A percentile compares a stretch with the other conserved stretches of the same genome.
Evolutionary conservation across 2,888 invertebrate genomes (phyloP).

Genomic region (Chaetogeoica ovagalla): DNA sequence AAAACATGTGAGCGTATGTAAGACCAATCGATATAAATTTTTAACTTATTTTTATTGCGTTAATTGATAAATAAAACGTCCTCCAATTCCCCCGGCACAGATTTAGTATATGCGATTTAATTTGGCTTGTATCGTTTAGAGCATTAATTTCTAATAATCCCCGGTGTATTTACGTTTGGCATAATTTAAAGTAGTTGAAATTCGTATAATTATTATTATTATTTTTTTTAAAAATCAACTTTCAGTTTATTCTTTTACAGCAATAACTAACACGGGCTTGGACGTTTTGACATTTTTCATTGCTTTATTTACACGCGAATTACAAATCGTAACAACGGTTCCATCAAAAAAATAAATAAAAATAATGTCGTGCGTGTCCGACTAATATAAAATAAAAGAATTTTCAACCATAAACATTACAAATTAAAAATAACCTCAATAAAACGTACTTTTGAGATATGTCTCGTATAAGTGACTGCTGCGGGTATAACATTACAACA

Average conservation of each 20-base stretch:
- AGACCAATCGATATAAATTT: too few species aligned
- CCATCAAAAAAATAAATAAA: neutral
- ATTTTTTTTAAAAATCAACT: neutral
- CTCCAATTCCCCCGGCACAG: too few species aligned
- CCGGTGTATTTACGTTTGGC: neutral
- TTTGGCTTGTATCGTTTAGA: too few species aligned
- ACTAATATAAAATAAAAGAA: neutral
- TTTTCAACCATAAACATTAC: neutral
- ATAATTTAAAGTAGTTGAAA: neutral
- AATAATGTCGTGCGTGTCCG: neutral
- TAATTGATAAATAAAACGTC: too few species aligned
- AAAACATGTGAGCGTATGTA: too few species aligned
- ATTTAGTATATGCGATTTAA: too few species aligned
- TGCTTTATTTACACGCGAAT: neutral
- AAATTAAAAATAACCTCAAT: neutral
- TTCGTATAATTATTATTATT: neutral
- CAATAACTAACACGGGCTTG: neutral
- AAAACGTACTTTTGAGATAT: too few species aligned
- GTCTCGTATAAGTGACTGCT: too few species aligned
- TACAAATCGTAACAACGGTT: neutral
- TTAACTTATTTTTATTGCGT: too few species aligned
- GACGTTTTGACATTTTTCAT: neutral
- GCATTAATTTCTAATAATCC: neutral
- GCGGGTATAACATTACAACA: neutral
- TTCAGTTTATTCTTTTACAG: neutral